Percentiles rank a stretch among this genome's conserved stretches.
These are phyloP conservation scores for Phorcus lineatus DNA, from an alignment of 2,888 invertebrate genomes.

Conservation along the genomic window DNA sequence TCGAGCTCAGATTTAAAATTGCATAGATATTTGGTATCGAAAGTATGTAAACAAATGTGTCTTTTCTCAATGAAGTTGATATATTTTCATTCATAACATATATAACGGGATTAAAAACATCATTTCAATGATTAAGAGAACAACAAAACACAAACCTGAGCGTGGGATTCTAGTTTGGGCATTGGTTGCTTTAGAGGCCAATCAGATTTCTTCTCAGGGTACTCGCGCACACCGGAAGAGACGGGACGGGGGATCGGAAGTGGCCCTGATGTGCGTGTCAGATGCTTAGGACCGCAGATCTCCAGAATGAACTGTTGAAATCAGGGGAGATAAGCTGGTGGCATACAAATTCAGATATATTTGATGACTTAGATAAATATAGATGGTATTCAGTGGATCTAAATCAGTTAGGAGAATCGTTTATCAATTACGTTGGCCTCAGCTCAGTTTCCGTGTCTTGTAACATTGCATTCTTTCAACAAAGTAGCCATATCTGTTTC, in stretches of 20 bases:
- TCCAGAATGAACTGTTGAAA: neutral
- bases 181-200: slow-evolving; percentile 86
- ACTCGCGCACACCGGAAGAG: slow-evolving; percentile 83
- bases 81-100: no score
- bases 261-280: neutral
- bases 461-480: no score
- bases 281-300: neutral
- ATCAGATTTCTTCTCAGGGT: slow-evolving; percentile 80
- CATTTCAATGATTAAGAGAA: neutral
- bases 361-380: neutral
- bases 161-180: slow-evolving; percentile 83
- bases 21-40: no score
- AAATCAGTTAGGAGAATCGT: no score
- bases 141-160: slow-evolving; percentile 32
- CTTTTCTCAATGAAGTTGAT: no score
- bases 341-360: neutral
- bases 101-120: no score
- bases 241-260: slow-evolving; percentile 76
- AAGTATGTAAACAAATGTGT: no score
- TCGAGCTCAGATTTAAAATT: no score
- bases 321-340: neutral
- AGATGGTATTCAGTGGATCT: no score
- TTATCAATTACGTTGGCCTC: no score
- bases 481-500: no score
- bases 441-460: no score